A percentile compares a stretch with the other conserved stretches of the same genome.
Evolutionary conservation across 2,888 invertebrate species (phyloP).

Genomic region (Amiota communis): DNA sequence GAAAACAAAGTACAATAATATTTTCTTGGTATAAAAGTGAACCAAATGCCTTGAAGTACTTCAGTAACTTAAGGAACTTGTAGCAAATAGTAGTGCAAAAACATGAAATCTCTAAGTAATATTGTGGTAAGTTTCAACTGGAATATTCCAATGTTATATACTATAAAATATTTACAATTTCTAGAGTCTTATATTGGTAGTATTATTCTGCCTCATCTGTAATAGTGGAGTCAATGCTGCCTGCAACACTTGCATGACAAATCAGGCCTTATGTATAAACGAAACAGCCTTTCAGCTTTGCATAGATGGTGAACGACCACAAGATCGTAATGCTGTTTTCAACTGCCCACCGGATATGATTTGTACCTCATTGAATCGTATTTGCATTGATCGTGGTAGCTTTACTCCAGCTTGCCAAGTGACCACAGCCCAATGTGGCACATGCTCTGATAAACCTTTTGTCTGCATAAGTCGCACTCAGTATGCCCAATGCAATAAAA

Average conservation of each 20-base stretch:
- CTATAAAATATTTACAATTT: no score
- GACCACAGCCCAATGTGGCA: constrained; percentile 46
- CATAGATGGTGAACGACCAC: constrained; percentile 12
- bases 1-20: no score
- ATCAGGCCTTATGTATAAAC: constrained; percentile 56
- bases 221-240: constrained; percentile 25
- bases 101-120: no score
- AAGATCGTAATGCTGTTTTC: not conserved
- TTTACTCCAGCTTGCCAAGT: constrained; percentile 41
- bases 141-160: not conserved
- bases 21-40: no score
- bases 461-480: constrained; percentile 58
- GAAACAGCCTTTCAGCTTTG: constrained; percentile 58
- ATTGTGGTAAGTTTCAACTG: no score
- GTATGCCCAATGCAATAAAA: constrained; percentile 46
- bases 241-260: constrained; percentile 53
- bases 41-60: no score
- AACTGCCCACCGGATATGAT: constrained; percentile 48
- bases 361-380: constrained; percentile 43
- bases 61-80: no score
- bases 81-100: no score
- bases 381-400: constrained; percentile 33
- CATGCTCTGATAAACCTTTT: constrained; percentile 49
- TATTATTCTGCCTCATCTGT: constrained; percentile 30
- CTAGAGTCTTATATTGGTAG: constrained; percentile 38